Evolutionary conservation across 2,888 invertebrate genomes (phyloP).

Genomic region (Drosophila merina): DNA sequence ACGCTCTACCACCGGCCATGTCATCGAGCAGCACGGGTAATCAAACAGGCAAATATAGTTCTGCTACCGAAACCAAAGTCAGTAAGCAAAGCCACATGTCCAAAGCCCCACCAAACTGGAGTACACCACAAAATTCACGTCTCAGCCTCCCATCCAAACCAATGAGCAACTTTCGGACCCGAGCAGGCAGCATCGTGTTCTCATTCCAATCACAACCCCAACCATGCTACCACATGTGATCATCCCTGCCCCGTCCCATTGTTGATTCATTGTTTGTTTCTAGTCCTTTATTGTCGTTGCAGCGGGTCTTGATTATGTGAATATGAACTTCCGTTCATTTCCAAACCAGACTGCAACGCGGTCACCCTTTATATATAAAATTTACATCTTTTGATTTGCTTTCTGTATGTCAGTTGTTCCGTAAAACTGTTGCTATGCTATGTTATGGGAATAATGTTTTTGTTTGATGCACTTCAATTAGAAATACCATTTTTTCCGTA

Average conservation of each 20-base stretch:
- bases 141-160: conserved; percentile 55
- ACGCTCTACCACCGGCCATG: conserved; percentile 84
- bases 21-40: conserved; percentile 78
- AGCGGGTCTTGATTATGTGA: conserved; percentile 1
- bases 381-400: neutral
- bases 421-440: conserved; percentile 5
- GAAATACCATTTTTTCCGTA: no score
- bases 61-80: conserved; percentile 95
- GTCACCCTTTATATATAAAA: conserved; percentile 4
- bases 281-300: conserved; percentile 14
- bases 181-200: conserved; percentile 33
- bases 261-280: conserved; percentile 18
- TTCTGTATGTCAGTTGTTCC: conserved; percentile 5
- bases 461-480: neutral
- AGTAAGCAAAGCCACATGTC: conserved; percentile 92
- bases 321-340: neutral
- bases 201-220: conserved; percentile 18
- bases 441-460: neutral
- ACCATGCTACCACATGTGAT: conserved; percentile 6
- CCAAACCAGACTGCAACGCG: conserved; percentile 5
- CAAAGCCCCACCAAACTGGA: conserved; percentile 75
- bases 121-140: conserved; percentile 73
- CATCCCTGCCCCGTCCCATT: conserved; percentile 9
- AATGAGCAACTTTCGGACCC: conserved; percentile 51
- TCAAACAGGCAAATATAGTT: conserved; percentile 84